Evolutionary conservation across 2,888 invertebrate genomes (phyloP), one percentile per base, ranked within the genome.

Genomic region (Synergus umbraculus): DNA sequence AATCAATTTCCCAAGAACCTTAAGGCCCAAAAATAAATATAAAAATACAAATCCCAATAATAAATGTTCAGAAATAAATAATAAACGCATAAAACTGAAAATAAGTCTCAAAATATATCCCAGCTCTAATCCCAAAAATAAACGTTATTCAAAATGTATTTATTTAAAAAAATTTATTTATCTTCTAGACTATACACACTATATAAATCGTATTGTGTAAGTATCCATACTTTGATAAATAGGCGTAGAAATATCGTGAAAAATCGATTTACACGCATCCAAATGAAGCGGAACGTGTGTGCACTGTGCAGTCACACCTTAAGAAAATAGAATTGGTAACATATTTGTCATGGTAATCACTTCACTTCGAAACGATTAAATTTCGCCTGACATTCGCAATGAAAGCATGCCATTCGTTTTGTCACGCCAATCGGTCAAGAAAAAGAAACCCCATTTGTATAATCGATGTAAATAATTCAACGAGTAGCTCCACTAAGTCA

Each of bases 401-500:
- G 49, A 69, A 69, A 69, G 69, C 15, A 49, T 49, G 49, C 15
- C 69, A 15, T 29, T 49, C 9, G n/a, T 29, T 29, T 29, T 69
- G 69, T 69, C 49, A 54, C 49, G 13, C 22, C 69, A 69, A 69
- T 69, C 49, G 49, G 46, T 13, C 15, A 7, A 54, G 46, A 49
- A 44, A 69, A 69, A 69, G 46, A 69, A 69, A 44, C 69, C 29
- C n/a, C 18, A 60, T 69, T 49, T 49, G 49, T 46, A 69, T 69
- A 69, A 69, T 69, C 46, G 49, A 29, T n/a, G 49, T 69, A 49
- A 46, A 69, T 69, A 69, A 69, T 69, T 69, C 69, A 69, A 49
- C 69, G 4, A 69, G 69, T 15, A 66, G 41, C 43, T 66, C 18
- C 49, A 69, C 69, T 22, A 49, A 49, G n/a, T 49, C 69, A 49